Evolutionary conservation across 2,113 vertebrate species (phyloP), one percentile per base, ranked within the genome.

Genomic region (Perccottus glenii): DNA sequence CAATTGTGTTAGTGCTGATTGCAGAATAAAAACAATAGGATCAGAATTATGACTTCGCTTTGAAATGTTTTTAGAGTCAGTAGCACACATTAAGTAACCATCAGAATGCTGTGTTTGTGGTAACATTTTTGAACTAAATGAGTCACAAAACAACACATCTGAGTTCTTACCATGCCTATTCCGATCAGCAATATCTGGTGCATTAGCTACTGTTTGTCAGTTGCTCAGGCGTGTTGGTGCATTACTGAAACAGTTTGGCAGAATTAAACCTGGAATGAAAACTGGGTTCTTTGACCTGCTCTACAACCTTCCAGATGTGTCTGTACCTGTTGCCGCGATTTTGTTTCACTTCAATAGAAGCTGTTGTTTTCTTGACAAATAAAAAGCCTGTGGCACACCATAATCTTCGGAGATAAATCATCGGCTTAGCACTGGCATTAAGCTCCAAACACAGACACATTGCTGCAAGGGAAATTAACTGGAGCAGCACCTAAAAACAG

Each of bases 331-430:
- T 46, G 56, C n/a, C 15, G 42, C 32, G 9, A 70, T 81, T 65
- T 32, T 60, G 32, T 45, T 49, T 62, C 16, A 5, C 45, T 55
- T 75, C 57, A 56, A 6, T 48, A 66, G 61, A 64, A 78, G 55
- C n/a, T 71, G 44, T 74, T 80, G 67, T 76, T 65, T 64, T 63
- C 67, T 62, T 67, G 38, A 57, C 66, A 75, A 79, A 73, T 78
- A 73, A 87, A 81, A 56, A 59, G 58, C 79, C 64, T 60, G 46
- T 67, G 70, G 82, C 63, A 35, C 77, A 78, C 43, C 15, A 4
- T 68, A 69, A 83, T 70, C 57, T 40, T 16, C 62, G 57, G 40
- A 9, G n/a, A 82, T 68, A 76, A 81, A 81, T 77, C 79, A 79
- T 46, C 65, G 67, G 44, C 50, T 65, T 69, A 70, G 35, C 63